Evolutionary conservation across 1,140 invertebrate genomes (phyloP).

Genomic region (Drosophila melanica): DNA sequence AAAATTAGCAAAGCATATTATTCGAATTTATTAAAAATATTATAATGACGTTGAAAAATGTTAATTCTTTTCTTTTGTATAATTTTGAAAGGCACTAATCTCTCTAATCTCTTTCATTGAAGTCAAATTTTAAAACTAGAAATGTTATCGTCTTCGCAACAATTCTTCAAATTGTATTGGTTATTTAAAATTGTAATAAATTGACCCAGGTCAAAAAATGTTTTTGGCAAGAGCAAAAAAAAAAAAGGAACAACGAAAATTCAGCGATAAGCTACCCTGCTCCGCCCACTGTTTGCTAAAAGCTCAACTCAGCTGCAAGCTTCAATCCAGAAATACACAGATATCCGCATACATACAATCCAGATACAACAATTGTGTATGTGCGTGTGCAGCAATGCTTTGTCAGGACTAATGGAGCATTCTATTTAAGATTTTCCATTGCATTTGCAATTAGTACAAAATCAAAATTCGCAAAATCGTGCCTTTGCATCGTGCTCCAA

Average conservation of each 20-base stretch:
- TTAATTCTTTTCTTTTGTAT: too few relatives aligned
- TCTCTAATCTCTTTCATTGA: too few relatives aligned
- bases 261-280: neutral
- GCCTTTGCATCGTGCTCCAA: constrained; percentile 1
- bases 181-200: neutral
- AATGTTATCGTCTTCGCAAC: too few relatives aligned
- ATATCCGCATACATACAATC: neutral
- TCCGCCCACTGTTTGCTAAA: neutral
- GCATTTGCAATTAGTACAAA: neutral
- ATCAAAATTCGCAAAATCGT: neutral
- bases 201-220: constrained; percentile 13
- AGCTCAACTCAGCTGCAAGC: neutral
- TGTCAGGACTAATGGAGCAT: neutral
- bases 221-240: neutral
- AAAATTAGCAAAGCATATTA: too few relatives aligned
- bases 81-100: too few relatives aligned
- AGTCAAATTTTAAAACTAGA: too few relatives aligned
- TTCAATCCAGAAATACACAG: neutral
- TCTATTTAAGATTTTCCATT: neutral
- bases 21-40: too few relatives aligned
- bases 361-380: neutral
- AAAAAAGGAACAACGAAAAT: neutral
- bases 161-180: too few relatives aligned
- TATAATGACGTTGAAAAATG: too few relatives aligned
- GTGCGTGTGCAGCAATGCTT: neutral